Percentiles rank a stretch among this genome's conserved stretches.
These are phyloP conservation scores for Limosa lapponica DNA, from an alignment of 2,797 vertebrate genomes.

Conservation along the genomic window DNA sequence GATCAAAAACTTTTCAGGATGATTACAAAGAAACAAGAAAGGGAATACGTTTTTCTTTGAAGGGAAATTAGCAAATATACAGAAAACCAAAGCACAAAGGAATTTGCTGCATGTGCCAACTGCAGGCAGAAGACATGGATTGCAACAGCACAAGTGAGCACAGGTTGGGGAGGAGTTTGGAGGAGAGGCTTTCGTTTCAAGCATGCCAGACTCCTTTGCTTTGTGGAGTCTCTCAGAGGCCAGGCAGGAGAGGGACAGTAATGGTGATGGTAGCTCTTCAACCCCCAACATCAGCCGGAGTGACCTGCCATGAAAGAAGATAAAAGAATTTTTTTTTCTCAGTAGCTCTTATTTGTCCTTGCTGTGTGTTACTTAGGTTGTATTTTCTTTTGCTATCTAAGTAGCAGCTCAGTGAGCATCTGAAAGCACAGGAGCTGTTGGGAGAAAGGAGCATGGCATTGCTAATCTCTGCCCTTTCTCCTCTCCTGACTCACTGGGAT, in stretches of 20 bases:
- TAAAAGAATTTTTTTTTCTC: neutral
- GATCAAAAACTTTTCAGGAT: neutral
- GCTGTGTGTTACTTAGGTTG: neutral
- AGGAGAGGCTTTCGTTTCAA: neutral
- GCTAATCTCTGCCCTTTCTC: neutral
- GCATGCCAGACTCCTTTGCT: neutral
- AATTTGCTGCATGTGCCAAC: neutral
- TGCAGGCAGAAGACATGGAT: too few relatives aligned
- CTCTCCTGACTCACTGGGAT: neutral
- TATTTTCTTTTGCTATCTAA: neutral
- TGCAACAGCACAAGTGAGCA: neutral
- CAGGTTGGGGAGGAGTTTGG: neutral
- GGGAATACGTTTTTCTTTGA: neutral
- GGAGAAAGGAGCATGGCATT: neutral
- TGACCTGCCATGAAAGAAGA: neutral
- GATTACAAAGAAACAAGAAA: neutral
- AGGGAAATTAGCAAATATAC: neutral
- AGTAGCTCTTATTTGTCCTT: neutral
- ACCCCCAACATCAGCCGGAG: accelerated
- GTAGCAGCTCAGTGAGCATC: neutral
- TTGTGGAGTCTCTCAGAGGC: neutral
- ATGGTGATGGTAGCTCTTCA: neutral
- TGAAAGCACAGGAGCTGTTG: neutral
- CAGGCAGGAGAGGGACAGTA: neutral
- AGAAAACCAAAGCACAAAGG: neutral